Percentiles rank a stretch among this genome's conserved stretches.
Conservation (phyloP, 2,113 vertebrate genomes). For the Anas platyrhynchos region DNA sequence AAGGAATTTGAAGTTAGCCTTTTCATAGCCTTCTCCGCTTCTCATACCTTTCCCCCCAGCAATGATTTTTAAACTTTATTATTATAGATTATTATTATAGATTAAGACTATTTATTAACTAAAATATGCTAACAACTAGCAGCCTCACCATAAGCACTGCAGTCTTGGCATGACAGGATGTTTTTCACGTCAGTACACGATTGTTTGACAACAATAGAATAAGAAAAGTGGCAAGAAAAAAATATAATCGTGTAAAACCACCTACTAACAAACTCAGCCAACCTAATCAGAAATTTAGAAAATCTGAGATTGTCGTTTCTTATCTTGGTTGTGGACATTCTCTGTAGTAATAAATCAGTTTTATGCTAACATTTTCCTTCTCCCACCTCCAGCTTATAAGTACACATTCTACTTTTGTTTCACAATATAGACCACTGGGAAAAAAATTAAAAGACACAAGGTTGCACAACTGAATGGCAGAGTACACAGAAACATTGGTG, state of each 20-base stretch:
- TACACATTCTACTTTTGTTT: neutral
- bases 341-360: neutral
- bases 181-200: neutral
- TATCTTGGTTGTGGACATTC: neutral
- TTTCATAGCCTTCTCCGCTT: neutral
- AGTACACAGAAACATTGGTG: neutral
- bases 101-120: neutral
- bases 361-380: neutral
- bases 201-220: neutral
- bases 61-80: neutral
- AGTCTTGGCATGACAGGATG: neutral
- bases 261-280: neutral
- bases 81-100: neutral
- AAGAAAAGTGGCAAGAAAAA: neutral
- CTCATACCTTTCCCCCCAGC: neutral
- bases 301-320: neutral
- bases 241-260: neutral
- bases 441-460: neutral
- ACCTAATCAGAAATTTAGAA: neutral
- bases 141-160: neutral
- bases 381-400: neutral
- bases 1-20: neutral
- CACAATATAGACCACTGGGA: neutral
- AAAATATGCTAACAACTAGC: neutral
- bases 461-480: neutral